These are phyloP conservation scores for Idris sp. DNA, from an alignment of 1,140 invertebrate species.

Conservation along the genomic window DNA sequence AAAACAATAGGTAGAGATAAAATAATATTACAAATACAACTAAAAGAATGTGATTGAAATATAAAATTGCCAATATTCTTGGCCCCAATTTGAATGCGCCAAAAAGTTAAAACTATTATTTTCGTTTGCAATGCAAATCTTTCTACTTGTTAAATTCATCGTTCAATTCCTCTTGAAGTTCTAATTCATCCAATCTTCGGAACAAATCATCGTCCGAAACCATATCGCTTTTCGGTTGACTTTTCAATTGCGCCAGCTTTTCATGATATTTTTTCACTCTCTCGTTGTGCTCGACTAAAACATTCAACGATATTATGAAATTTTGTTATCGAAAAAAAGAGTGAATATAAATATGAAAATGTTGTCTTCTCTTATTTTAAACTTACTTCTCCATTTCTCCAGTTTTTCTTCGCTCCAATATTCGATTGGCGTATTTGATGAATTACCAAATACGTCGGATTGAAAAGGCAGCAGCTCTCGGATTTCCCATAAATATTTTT, in stretches of 20 bases:
- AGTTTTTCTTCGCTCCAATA: slow-evolving; percentile 79
- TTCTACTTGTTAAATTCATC: slow-evolving; percentile 74
- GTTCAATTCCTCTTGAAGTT: slow-evolving; percentile 79
- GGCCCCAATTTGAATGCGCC: not conserved
- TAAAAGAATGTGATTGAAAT: too few species aligned
- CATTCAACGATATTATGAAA: slow-evolving; percentile 6
- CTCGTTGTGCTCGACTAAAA: slow-evolving; percentile 77
- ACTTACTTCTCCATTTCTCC: slow-evolving; percentile 78
- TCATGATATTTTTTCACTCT: slow-evolving; percentile 77
- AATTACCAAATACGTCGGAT: slow-evolving; percentile 69
- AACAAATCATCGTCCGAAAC: slow-evolving; percentile 77
- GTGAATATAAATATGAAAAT: slow-evolving; percentile 20
- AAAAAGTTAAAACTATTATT: slow-evolving; percentile 7
- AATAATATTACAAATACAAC: too few species aligned
- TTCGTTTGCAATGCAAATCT: slow-evolving; percentile 24
- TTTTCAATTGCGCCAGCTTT: slow-evolving; percentile 71
- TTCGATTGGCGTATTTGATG: slow-evolving; percentile 76
- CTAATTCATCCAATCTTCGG: slow-evolving; percentile 78
- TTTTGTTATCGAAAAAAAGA: slow-evolving; percentile 3
- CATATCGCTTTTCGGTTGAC: slow-evolving; percentile 66
- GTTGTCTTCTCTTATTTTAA: slow-evolving; percentile 6
- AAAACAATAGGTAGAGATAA: too few species aligned
- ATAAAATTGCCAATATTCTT: too few species aligned
- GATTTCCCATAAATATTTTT: slow-evolving; percentile 75
- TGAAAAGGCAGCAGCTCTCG: slow-evolving; percentile 72